Percentiles rank a stretch among this genome's conserved stretches.
These are phyloP conservation scores for Zosterops japonicus DNA, from an alignment of 2,113 vertebrate genomes.

Conservation along the genomic window DNA sequence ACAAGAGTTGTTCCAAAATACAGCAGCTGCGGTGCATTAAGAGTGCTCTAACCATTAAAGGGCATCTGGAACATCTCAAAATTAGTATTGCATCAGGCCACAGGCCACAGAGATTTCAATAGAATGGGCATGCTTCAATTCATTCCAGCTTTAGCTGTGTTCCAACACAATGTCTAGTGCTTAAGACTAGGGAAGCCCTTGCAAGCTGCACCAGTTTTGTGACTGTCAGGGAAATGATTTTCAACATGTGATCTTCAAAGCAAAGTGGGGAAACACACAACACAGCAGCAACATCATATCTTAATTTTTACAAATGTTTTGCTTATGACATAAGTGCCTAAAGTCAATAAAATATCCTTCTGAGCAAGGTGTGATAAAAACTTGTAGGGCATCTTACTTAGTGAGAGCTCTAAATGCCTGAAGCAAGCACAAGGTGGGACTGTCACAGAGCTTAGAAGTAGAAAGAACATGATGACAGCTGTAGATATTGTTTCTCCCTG, in stretches of 20 bases:
- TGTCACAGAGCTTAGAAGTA: rapidly evolving
- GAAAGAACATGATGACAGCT: neutral
- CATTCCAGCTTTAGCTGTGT: slow-evolving; percentile 8
- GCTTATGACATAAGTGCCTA: neutral
- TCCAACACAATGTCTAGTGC: neutral
- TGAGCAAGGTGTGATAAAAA: neutral
- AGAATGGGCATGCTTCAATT: slow-evolving; percentile 42
- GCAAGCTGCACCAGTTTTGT: neutral
- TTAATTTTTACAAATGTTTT: slow-evolving; percentile 37
- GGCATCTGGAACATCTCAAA: slow-evolving; percentile 48
- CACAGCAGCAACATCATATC: slow-evolving; percentile 37
- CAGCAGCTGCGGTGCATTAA: slow-evolving; percentile 47
- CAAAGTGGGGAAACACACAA: slow-evolving; percentile 19
- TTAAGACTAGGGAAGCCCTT: neutral
- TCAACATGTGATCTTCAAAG: neutral
- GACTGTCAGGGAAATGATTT: neutral
- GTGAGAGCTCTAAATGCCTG: neutral
- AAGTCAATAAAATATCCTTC: neutral
- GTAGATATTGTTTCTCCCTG: neutral
- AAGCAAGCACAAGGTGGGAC: neutral
- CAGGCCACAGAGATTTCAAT: slow-evolving; percentile 53
- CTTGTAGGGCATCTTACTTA: neutral
- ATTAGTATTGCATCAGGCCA: slow-evolving; percentile 29
- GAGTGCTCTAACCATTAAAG: slow-evolving; percentile 32
- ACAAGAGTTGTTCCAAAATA: neutral